A percentile compares a stretch with the other conserved stretches of the same genome.
Evolutionary conservation across 2,797 vertebrate genomes (phyloP).

Genomic region (Percopsis omiscomaycus): DNA sequence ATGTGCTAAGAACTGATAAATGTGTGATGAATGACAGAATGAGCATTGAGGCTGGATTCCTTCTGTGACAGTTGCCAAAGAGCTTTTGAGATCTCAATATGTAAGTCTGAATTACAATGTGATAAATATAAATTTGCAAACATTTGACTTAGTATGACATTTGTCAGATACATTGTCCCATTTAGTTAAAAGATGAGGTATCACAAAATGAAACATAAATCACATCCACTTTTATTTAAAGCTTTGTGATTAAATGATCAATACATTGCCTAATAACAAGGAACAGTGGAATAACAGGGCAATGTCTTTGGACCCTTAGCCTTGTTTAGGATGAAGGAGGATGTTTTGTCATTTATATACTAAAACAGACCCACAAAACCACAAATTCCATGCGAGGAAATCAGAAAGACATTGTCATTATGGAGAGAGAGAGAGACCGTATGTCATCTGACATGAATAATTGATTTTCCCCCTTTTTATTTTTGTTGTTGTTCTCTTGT

Average conservation of each 20-base stretch:
- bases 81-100: neutral
- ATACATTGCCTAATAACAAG: neutral
- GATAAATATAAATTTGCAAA: neutral
- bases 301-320: neutral
- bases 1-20: conserved; percentile 17
- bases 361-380: neutral
- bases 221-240: neutral
- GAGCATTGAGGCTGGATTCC: neutral
- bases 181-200: neutral
- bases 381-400: conserved; percentile 18
- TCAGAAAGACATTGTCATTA: conserved; percentile 10
- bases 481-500: conserved; percentile 12
- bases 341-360: conserved; percentile 1
- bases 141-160: neutral
- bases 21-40: conserved; percentile 2
- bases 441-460: conserved; percentile 59
- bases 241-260: conserved; percentile 6
- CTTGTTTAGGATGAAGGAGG: neutral
- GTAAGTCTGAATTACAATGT: neutral
- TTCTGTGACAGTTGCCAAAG: neutral
- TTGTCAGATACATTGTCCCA: neutral
- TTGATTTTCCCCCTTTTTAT: conserved; percentile 41
- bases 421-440: conserved; percentile 16
- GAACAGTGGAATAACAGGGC: neutral
- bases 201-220: neutral